A percentile compares a stretch with the other conserved stretches of the same genome.
Evolutionary conservation across 64 coral and sea anemone genomes (phyloP).

Genomic region (Pachyseris speciosa): DNA sequence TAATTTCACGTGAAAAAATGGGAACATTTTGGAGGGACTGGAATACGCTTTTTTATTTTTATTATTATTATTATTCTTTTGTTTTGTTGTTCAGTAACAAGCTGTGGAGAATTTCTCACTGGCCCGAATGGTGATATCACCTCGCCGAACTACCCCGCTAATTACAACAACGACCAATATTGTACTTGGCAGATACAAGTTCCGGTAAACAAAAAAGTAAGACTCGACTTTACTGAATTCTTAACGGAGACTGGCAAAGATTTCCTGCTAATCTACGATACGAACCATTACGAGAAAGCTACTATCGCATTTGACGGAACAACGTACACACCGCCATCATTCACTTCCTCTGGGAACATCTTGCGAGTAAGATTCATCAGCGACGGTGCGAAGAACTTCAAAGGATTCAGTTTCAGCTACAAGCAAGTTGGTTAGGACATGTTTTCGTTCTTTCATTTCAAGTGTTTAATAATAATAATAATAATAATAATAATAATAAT

Average conservation of each 20-base stretch:
- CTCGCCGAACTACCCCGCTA: conserved; percentile 65
- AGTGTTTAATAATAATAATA: no score
- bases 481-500: no score
- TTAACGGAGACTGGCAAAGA: conserved; percentile 75
- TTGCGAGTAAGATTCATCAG: conserved; percentile 75
- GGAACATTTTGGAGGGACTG: no score
- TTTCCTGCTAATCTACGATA: conserved; percentile 74
- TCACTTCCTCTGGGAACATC: conserved; percentile 79
- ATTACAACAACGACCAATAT: conserved; percentile 76
- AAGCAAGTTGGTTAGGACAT: conserved; percentile 76
- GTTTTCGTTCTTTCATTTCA: no score
- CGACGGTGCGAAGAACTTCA: conserved; percentile 60
- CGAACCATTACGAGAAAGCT: neutral
- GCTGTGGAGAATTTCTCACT: conserved; percentile 58
- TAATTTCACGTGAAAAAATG: no score
- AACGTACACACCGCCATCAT: conserved; percentile 63
- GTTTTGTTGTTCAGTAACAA: conserved; percentile 30
- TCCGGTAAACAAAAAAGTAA: conserved; percentile 73
- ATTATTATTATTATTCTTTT: no score
- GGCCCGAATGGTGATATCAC: conserved; percentile 67
- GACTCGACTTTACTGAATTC: conserved; percentile 80
- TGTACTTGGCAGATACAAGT: conserved; percentile 90
- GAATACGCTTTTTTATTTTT: no score
- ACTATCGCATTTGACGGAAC: conserved; percentile 70
- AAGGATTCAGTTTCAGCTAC: conserved; percentile 77